Evolutionary conservation across 2,797 vertebrate species (phyloP).

Genomic region (Eutrigla gurnardus): DNA sequence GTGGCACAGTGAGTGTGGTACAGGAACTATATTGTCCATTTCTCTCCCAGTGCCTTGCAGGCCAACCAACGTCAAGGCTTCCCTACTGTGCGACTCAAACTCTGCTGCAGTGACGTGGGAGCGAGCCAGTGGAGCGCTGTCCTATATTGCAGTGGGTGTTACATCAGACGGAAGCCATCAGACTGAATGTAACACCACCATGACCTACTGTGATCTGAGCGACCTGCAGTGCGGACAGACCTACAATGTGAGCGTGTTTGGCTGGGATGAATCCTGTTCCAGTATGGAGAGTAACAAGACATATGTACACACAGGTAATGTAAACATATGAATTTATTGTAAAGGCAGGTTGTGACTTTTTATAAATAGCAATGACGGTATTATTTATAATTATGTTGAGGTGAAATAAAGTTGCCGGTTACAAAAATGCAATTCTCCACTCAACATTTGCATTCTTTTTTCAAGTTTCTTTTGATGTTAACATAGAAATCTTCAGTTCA

Average conservation of each 20-base stretch:
- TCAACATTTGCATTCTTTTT: no score
- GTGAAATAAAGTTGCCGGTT: background rate
- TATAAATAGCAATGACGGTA: background rate
- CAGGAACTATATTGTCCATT: background rate
- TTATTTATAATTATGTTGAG: background rate
- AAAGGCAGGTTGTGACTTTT: background rate
- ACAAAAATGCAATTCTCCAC: background rate
- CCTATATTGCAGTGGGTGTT: conserved; percentile 70
- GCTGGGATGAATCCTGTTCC: conserved; percentile 68
- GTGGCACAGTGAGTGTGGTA: no score
- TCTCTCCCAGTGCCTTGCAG: conserved; percentile 78
- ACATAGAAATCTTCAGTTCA: background rate
- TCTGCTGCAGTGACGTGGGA: conserved; percentile 81
- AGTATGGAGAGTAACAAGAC: conserved; percentile 59
- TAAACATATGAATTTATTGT: background rate
- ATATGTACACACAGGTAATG: conserved; percentile 76
- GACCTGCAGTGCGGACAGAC: conserved; percentile 77
- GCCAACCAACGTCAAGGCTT: conserved; percentile 70
- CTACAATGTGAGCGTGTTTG: conserved; percentile 78
- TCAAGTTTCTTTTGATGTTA: background rate
- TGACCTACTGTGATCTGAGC: conserved; percentile 73
- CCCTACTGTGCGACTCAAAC: conserved; percentile 70
- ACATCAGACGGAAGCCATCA: conserved; percentile 51
- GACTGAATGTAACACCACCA: conserved; percentile 69
- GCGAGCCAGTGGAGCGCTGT: conserved; percentile 69